These are phyloP conservation scores for Hippocampus abdominalis DNA, from an alignment of 2,113 vertebrate genomes.

Conservation along the genomic window DNA sequence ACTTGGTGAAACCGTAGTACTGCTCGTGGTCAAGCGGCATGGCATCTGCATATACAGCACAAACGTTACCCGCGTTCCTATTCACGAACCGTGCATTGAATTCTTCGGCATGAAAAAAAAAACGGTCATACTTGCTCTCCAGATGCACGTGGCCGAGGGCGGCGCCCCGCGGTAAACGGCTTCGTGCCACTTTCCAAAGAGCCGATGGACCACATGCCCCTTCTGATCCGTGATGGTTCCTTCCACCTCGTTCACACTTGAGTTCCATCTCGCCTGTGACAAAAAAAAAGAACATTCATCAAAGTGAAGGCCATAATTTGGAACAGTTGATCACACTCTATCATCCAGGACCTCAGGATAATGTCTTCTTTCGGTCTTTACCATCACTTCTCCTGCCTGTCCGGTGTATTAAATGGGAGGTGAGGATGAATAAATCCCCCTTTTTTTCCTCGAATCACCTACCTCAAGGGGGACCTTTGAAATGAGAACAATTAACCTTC, in stretches of 20 bases:
- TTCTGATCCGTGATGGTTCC: slow-evolving; percentile 81
- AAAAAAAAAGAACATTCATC: neutral
- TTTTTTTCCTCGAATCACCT: slow-evolving; percentile 26
- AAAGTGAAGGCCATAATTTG: neutral
- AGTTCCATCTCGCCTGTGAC: slow-evolving; percentile 89
- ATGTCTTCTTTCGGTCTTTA: slow-evolving; percentile 35
- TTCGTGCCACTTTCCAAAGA: slow-evolving; percentile 97
- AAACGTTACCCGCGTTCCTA: slow-evolving; percentile 3
- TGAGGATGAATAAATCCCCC: slow-evolving; percentile 40
- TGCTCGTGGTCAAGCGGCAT: slow-evolving; percentile 87
- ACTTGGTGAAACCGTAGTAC: slow-evolving; percentile 95
- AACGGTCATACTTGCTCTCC: slow-evolving; percentile 86
- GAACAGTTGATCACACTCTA: neutral
- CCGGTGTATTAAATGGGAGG: slow-evolving; percentile 22
- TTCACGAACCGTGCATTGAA: neutral
- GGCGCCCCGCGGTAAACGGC: slow-evolving; percentile 84
- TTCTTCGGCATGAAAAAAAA: neutral
- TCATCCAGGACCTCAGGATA: neutral
- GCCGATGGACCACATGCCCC: slow-evolving; percentile 81
- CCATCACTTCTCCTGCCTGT: slow-evolving; percentile 6
- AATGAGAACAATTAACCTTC: slow-evolving; percentile 52
- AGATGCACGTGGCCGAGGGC: slow-evolving; percentile 84
- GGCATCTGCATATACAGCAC: slow-evolving; percentile 40
- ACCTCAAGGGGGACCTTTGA: slow-evolving; percentile 33
- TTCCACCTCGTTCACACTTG: slow-evolving; percentile 89